Evolutionary conservation across 2,888 invertebrate genomes (phyloP).

Genomic region (Gryllus longicercus): DNA sequence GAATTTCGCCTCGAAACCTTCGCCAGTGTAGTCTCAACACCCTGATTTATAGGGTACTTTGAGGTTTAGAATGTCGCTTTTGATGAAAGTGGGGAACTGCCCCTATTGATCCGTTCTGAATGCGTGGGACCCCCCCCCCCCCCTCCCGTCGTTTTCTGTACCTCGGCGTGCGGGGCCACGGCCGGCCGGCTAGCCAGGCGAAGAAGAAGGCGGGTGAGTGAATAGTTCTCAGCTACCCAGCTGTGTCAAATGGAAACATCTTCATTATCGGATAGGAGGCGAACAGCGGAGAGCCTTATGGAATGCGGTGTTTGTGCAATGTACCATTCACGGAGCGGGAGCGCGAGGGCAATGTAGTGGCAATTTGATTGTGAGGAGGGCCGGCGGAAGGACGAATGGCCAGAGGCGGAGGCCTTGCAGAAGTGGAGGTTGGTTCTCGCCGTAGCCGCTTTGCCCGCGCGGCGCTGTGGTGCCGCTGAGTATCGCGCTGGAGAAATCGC

Average conservation of each 20-base stretch:
- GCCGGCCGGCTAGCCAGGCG: background rate
- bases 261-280: constrained; percentile 29
- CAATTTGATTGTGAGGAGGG: background rate
- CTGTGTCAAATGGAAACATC: constrained; percentile 35
- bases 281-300: constrained; percentile 2
- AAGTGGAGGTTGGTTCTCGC: background rate
- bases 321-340: background rate
- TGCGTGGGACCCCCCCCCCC: background rate
- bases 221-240: background rate
- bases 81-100: constrained; percentile 4
- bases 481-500: background rate
- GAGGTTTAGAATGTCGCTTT: constrained; percentile 11
- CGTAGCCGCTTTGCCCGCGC: too few relatives aligned
- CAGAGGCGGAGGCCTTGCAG: background rate
- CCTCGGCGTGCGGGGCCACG: background rate
- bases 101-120: constrained; percentile 6
- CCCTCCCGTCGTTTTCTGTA: background rate
- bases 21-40: background rate
- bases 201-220: background rate
- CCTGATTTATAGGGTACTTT: constrained; percentile 17
- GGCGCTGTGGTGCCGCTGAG: background rate
- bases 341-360: constrained; percentile 1
- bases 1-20: constrained; percentile 1
- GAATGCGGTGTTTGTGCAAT: constrained; percentile 8
- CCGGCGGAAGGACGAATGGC: background rate